A percentile compares a stretch with the other conserved stretches of the same genome.
phyloP scores from a whole-genome alignment of 2,113 vertebrate genomes.

The Axis porcinus region DNA sequence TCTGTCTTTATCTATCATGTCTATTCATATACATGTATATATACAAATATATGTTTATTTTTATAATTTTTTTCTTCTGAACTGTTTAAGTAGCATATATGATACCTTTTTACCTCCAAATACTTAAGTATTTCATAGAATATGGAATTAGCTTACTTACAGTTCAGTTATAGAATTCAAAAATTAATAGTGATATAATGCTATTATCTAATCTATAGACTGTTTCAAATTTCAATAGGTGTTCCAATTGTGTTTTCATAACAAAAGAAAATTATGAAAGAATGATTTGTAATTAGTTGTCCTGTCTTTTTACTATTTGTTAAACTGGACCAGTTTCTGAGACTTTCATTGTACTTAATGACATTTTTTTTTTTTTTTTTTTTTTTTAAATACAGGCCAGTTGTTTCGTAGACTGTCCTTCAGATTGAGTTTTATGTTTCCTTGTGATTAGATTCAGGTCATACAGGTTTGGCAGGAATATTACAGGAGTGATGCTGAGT shows the following conservation, averaged over 20 bases:
- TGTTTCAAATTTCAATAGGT: not conserved
- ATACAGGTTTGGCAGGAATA: not conserved
- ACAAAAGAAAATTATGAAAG: not conserved
- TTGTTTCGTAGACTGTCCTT: not conserved
- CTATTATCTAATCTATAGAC: not conserved
- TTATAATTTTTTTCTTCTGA: not conserved
- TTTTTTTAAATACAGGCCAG: not conserved
- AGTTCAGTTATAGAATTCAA: not conserved
- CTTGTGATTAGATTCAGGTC: not conserved
- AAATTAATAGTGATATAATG: not conserved
- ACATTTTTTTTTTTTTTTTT: not conserved
- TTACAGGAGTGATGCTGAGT: not conserved
- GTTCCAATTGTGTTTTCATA: not conserved
- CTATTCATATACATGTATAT: not conserved
- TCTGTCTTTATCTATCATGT: not conserved
- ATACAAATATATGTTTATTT: not conserved
- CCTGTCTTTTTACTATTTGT: not conserved
- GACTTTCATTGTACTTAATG: not conserved
- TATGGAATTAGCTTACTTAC: not conserved
- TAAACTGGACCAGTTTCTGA: not conserved
- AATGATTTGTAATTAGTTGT: not conserved
- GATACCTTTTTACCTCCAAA: not conserved
- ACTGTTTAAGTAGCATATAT: not conserved
- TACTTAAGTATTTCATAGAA: not conserved
- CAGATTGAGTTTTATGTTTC: not conserved